Evolutionary conservation across 2,888 invertebrate species (phyloP).

Genomic region (Malachius bipustulatus): DNA sequence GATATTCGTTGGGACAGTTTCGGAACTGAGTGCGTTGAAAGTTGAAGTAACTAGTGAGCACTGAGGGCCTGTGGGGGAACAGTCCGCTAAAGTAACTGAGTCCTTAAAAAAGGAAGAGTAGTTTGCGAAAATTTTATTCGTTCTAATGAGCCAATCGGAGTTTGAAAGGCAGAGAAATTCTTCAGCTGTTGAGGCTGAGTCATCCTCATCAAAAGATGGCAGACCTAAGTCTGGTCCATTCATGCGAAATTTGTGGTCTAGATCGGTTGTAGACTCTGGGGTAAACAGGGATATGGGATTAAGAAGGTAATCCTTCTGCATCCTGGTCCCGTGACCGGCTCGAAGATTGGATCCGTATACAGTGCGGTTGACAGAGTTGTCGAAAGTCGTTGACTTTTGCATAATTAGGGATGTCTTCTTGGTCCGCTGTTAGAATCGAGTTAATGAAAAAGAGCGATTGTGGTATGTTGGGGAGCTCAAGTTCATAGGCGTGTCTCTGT

Average conservation of each 20-base stretch:
- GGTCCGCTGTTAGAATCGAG: constrained; percentile 4
- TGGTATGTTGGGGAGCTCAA: constrained; percentile 5
- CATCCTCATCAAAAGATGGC: constrained; percentile 4
- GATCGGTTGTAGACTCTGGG: constrained; percentile 7
- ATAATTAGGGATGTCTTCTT: constrained; percentile 4
- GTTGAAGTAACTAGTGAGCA: constrained; percentile 2
- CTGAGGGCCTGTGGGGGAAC: constrained; percentile 4
- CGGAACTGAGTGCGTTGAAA: not conserved
- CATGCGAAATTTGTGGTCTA: constrained; percentile 5
- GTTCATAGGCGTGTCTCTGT: constrained; percentile 3
- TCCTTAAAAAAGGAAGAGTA: constrained; percentile 6
- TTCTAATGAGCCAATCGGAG: constrained; percentile 5
- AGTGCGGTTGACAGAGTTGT: not conserved
- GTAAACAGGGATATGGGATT: constrained; percentile 5
- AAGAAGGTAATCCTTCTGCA: constrained; percentile 7
- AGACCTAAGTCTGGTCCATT: constrained; percentile 4
- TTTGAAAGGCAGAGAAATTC: not conserved
- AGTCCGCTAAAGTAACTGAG: not conserved
- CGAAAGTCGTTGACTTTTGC: constrained; percentile 5
- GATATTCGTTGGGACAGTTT: constrained; percentile 2
- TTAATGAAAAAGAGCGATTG: constrained; percentile 4
- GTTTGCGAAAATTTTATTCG: constrained; percentile 2
- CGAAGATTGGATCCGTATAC: not conserved
- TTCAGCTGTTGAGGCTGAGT: not conserved
- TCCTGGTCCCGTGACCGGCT: constrained; percentile 2